A percentile compares a stretch with the other conserved stretches of the same genome.
These are phyloP conservation scores for Mya arenaria DNA, from an alignment of 1,140 invertebrate species.

Conservation along the genomic window DNA sequence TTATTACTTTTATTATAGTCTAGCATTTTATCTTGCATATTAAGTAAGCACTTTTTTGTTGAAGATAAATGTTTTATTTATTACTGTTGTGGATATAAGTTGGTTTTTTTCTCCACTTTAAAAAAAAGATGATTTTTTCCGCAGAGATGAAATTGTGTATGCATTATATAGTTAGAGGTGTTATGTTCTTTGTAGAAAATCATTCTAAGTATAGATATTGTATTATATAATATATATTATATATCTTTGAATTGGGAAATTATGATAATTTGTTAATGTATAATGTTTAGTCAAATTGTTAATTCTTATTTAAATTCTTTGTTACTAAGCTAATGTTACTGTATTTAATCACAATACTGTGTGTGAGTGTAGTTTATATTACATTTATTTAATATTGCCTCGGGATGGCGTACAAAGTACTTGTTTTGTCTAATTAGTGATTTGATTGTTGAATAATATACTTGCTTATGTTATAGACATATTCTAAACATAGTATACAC, in stretches of 20 bases:
- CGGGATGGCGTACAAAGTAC: too few species aligned
- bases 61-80: slow-evolving; percentile 49
- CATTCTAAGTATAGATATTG: slow-evolving; percentile 57
- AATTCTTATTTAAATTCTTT: slow-evolving; percentile 54
- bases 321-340: slow-evolving; percentile 46
- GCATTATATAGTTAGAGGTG: slow-evolving; percentile 47
- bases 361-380: slow-evolving; percentile 7
- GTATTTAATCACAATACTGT: slow-evolving; percentile 49
- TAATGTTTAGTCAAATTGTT: slow-evolving; percentile 59
- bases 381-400: background rate
- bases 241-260: slow-evolving; percentile 50
- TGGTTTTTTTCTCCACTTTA: slow-evolving; percentile 47
- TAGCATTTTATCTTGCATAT: slow-evolving; percentile 56
- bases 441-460: too few species aligned
- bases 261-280: slow-evolving; percentile 54
- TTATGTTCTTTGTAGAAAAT: slow-evolving; percentile 43
- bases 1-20: too few species aligned
- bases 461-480: too few species aligned
- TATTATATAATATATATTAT: slow-evolving; percentile 58
- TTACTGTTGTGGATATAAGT: slow-evolving; percentile 54
- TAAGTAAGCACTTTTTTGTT: slow-evolving; percentile 26
- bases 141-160: slow-evolving; percentile 14
- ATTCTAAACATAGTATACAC: too few species aligned
- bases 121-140: slow-evolving; percentile 19
- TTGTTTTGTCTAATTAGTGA: too few species aligned